Evolutionary conservation across 2,888 invertebrate species (phyloP).

Genomic region (Parthenolecanium corni): DNA sequence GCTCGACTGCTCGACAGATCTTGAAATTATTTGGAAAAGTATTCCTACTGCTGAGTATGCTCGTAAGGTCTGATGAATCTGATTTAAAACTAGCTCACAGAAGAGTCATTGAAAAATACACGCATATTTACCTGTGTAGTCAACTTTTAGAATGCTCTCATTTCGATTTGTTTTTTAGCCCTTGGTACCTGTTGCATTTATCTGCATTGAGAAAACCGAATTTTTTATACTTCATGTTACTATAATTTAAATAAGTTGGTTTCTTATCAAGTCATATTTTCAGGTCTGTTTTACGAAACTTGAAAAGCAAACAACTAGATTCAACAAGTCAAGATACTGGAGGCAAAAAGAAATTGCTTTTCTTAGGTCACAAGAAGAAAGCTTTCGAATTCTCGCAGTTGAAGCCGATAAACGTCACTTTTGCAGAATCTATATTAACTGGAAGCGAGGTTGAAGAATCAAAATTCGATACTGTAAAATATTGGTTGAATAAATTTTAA

Average conservation of each 20-base stretch:
- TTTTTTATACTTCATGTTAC: background rate
- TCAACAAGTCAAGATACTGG: constrained; percentile 9
- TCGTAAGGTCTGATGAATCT: too few species aligned
- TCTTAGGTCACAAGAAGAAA: constrained; percentile 7
- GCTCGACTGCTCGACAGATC: too few species aligned
- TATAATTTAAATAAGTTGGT: background rate
- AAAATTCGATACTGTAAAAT: constrained; percentile 1
- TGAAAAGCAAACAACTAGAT: constrained; percentile 23
- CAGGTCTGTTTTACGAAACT: constrained; percentile 12
- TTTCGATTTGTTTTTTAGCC: background rate
- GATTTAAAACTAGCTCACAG: too few species aligned
- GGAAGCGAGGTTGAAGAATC: background rate
- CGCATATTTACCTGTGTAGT: too few species aligned
- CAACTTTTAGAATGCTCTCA: too few species aligned
- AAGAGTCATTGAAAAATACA: too few species aligned
- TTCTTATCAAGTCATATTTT: background rate
- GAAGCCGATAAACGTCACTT: constrained; percentile 12
- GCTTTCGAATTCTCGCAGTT: constrained; percentile 20
- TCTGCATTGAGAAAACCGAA: background rate
- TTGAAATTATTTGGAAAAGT: too few species aligned
- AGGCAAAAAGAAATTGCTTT: background rate
- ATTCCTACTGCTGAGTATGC: too few species aligned
- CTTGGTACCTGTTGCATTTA: background rate
- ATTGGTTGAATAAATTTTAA: constrained; percentile 21
- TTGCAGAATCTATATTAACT: constrained; percentile 7